phyloP scores from a whole-genome alignment of 1,140 invertebrate genomes.

The Drosophila arizonae region DNA sequence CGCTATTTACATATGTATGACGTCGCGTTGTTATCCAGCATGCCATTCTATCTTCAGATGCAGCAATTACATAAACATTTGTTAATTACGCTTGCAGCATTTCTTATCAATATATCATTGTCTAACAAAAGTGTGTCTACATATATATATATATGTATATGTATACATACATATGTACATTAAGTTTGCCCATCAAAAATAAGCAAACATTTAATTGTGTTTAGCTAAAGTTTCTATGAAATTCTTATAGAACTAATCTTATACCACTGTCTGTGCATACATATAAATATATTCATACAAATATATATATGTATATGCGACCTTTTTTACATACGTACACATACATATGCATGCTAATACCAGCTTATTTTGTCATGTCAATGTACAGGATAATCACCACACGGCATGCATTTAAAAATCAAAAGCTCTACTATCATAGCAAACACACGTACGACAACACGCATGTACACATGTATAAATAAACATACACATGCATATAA shows the following conservation, averaged over 20 bases:
- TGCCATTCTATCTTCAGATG: background rate
- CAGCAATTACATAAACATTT: conserved; percentile 9
- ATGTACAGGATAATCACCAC: conserved; percentile 27
- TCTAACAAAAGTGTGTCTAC: background rate
- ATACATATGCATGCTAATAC: background rate
- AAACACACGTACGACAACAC: conserved; percentile 1
- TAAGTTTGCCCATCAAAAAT: background rate
- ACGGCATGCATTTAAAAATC: conserved; percentile 23
- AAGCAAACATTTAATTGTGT: background rate
- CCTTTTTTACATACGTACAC: background rate
- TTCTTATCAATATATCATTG: conserved; percentile 4
- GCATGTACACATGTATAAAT: conserved; percentile 4
- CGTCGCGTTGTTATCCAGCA: background rate
- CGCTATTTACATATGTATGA: background rate
- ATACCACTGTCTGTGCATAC: background rate
- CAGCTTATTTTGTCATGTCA: conserved; percentile 24
- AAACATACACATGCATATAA: conserved; percentile 1
- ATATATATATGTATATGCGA: background rate
- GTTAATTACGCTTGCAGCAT: background rate
- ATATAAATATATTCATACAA: no score
- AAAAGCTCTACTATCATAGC: conserved; percentile 26
- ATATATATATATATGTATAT: background rate
- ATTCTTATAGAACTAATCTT: background rate
- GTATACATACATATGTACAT: no score
- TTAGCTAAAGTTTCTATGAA: no score